Percentiles rank a stretch among this genome's conserved stretches.
These are phyloP conservation scores for Drosophila seguyi DNA, from an alignment of 1,140 invertebrate species.

Conservation along the genomic window DNA sequence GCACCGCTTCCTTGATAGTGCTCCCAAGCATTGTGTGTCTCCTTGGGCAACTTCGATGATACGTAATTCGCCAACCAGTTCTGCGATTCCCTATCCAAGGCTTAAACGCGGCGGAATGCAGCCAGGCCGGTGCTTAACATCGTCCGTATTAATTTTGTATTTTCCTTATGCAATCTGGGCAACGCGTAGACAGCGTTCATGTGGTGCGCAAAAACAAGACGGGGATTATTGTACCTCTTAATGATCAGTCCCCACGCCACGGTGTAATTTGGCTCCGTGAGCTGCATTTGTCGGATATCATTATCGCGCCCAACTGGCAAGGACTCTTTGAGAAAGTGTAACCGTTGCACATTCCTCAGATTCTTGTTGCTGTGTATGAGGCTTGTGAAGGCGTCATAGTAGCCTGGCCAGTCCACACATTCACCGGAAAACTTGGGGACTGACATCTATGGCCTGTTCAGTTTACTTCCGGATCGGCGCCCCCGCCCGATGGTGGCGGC, in stretches of 20 bases:
- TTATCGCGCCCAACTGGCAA: neutral
- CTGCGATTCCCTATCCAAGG: too few relatives aligned
- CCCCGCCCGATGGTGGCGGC: too few relatives aligned
- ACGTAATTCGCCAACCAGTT: too few relatives aligned
- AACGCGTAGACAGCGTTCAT: neutral
- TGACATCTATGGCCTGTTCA: neutral
- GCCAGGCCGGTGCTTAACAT: neutral
- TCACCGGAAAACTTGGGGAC: neutral
- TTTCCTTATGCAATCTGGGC: neutral
- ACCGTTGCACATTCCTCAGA: neutral
- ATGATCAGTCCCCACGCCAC: too few relatives aligned
- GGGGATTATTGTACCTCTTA: neutral
- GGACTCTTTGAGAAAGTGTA: slow-evolving; percentile 1
- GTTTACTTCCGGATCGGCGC: neutral
- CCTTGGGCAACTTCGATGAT: too few relatives aligned
- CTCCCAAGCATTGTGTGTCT: too few relatives aligned
- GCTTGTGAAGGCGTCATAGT: neutral
- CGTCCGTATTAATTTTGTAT: too few relatives aligned
- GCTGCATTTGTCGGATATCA: neutral
- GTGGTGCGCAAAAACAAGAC: neutral
- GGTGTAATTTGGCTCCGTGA: neutral
- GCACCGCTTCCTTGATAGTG: too few relatives aligned
- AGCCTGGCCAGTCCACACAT: neutral
- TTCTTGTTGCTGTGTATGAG: neutral
- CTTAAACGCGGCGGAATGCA: neutral